Base-by-base conservation (phyloP, 2,888 invertebrate genomes). In the Mythimna loreyi region DNA sequence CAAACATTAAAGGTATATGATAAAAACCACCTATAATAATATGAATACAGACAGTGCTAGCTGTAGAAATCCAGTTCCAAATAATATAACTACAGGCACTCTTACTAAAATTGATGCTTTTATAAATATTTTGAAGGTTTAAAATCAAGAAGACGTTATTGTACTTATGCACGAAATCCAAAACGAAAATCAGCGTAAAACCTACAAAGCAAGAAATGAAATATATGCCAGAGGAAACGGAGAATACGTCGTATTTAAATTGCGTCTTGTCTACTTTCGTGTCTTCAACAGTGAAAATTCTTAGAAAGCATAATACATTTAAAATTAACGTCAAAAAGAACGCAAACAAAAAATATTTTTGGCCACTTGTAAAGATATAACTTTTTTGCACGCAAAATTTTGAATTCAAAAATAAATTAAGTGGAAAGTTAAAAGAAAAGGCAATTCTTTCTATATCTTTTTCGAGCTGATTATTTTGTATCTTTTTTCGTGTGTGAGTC, bases 351-450 rank as follows among this genome's bases (percentile, higher is more conserved):
- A 28, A 21, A 36, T 72, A 72, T 11, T 21, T 72, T 28, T 0
- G 11, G 28, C 68, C 62, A 45, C 21, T 52, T 16, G 43, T 16
- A 52, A 52, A 45, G n/a, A 69, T 52, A 28, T 43, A n/a, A 28
- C 11, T 52, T 33, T 69, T 45, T 45, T 16, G 33, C 13, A 69
- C 8, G 11, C 1, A 6, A 62, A 45, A 72, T 52, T 69, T 69
- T 61, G 73, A 61, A 21, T 16, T 28, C 13, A 61, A 13, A 45
- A 69, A 69, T 11, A 69, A 9, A 28, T 52, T 72, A 5, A 72
- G 43, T 43, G 72, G 72, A 50, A 25, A 33, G 25, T 68, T 68
- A 19, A 72, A 13, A 2, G 68, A 68, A 25, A 33, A 8, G 0
- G 61, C 72, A n/a, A 69, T n/a, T 52, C 21, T 43, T 52, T 72